A percentile compares a stretch with the other conserved stretches of the same genome.
phyloP scores from a whole-genome alignment of 2,113 vertebrate species.

The Sterrhoptilus dennistouni region DNA sequence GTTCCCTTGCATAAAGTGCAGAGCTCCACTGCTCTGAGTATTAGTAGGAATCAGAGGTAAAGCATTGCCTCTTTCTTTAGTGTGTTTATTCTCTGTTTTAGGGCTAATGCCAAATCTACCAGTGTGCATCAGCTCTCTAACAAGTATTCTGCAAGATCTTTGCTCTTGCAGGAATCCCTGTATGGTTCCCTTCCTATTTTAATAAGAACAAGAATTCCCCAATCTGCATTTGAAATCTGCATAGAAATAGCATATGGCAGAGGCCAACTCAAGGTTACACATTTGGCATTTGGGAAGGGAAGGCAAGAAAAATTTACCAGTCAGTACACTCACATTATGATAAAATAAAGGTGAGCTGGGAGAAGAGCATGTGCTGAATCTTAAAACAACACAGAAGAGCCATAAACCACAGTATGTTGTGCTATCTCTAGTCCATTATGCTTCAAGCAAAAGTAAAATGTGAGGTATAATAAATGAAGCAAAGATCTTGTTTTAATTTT shows the following conservation, averaged over 20 bases:
- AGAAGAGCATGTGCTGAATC: constrained; percentile 6
- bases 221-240: neutral
- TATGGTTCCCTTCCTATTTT: neutral
- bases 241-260: neutral
- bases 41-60: neutral
- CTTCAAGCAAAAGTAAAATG: neutral
- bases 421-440: neutral
- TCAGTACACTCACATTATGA: neutral
- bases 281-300: constrained; percentile 15
- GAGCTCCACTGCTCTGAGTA: neutral
- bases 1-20: neutral
- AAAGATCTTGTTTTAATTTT: constrained; percentile 14
- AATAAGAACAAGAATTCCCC: neutral
- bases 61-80: neutral
- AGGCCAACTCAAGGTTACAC: constrained; percentile 35
- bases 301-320: constrained; percentile 20
- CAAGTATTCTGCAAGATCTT: neutral
- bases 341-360: constrained; percentile 33
- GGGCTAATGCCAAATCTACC: neutral
- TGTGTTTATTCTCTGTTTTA: neutral
- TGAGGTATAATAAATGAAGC: neutral
- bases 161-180: neutral
- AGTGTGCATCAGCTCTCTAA: rapidly evolving
- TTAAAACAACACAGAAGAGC: neutral
- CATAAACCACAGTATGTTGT: constrained; percentile 21